phyloP scores from a whole-genome alignment of 2,888 invertebrate species.

The Ochlodes sylvanus region DNA sequence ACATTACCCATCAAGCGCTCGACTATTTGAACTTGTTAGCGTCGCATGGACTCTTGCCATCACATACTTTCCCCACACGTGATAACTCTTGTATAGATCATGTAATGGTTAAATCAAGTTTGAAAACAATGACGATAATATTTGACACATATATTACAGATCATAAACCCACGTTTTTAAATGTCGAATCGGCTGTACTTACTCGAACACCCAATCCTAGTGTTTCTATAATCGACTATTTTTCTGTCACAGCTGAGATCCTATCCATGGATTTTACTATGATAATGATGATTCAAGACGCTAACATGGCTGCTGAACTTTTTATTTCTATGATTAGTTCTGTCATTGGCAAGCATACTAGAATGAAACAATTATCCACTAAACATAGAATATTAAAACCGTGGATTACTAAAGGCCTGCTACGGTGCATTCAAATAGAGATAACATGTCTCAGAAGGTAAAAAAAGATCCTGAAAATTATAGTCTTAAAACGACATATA shows the following conservation, averaged over 20 bases:
- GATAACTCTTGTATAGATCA: conserved; percentile 35
- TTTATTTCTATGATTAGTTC: background rate
- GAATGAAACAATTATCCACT: background rate
- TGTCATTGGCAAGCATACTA: background rate
- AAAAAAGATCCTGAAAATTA: conserved; percentile 33
- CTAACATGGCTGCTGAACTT: conserved; percentile 6
- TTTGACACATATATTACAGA: conserved; percentile 34
- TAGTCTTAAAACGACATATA: conserved; percentile 21
- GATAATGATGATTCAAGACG: background rate
- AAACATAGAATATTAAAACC: conserved; percentile 30
- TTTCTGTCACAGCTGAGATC: background rate
- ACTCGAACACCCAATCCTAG: background rate
- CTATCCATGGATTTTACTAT: conserved; percentile 4
- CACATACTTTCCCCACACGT: conserved; percentile 30
- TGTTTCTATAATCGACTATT: conserved; percentile 3
- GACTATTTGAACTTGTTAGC: conserved; percentile 31
- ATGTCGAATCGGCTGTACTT: background rate
- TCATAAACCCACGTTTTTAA: conserved; percentile 24
- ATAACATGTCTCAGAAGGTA: conserved; percentile 25
- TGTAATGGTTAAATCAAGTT: conserved; percentile 17
- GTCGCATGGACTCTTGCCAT: conserved; percentile 26
- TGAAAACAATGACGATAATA: conserved; percentile 13
- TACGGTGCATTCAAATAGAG: conserved; percentile 35
- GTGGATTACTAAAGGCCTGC: conserved; percentile 37
- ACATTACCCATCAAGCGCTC: conserved; percentile 1